phyloP scores from a whole-genome alignment of 2,113 vertebrate genomes.

The Octodon degus region DNA sequence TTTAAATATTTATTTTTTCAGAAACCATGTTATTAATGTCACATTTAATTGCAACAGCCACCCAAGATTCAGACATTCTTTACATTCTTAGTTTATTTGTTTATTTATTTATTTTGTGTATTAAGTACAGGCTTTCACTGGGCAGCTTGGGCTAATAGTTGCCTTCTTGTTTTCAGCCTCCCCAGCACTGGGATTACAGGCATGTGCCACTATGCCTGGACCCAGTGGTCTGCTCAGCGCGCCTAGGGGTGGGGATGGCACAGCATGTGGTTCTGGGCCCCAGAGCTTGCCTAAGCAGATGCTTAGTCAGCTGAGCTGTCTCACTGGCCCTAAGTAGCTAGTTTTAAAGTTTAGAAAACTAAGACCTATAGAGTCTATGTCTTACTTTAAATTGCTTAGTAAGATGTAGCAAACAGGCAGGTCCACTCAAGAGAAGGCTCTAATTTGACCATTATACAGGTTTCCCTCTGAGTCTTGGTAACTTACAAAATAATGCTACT shows the following conservation, averaged over 20 bases:
- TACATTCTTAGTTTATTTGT: background rate
- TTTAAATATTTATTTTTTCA: constrained; percentile 22
- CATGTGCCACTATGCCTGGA: too few species aligned
- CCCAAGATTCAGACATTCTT: background rate
- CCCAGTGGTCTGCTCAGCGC: too few species aligned
- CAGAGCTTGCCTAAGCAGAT: too few species aligned
- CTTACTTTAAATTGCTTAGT: background rate
- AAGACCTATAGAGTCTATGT: background rate
- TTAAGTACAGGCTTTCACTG: too few species aligned
- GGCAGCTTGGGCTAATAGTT: too few species aligned
- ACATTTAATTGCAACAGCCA: constrained; percentile 1
- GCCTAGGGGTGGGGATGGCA: too few species aligned
- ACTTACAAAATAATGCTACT: background rate
- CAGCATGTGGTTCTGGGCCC: too few species aligned
- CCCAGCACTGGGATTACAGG: too few species aligned
- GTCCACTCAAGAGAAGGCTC: background rate
- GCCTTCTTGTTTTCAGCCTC: too few species aligned
- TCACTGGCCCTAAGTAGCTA: background rate
- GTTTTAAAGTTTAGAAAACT: constrained; percentile 5
- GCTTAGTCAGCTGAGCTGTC: too few species aligned
- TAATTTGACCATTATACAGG: background rate
- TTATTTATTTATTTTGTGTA: too few species aligned
- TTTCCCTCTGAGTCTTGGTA: background rate
- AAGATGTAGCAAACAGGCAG: background rate
- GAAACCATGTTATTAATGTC: background rate